Evolutionary conservation across 2,113 vertebrate species (phyloP).

Genomic region (Ranitomeya imitator): DNA sequence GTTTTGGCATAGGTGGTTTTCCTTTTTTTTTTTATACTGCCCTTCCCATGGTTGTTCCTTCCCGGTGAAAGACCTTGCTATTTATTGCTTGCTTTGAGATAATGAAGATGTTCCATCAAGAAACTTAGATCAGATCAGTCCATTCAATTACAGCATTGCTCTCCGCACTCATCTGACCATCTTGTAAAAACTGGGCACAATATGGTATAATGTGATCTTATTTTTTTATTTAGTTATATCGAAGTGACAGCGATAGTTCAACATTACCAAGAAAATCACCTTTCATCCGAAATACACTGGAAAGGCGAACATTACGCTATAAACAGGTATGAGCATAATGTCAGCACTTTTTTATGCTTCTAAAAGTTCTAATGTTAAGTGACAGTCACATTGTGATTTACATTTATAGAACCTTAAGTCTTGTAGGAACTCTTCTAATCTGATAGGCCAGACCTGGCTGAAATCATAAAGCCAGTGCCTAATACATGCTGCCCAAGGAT

Average conservation of each 20-base stretch:
- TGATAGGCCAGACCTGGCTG: not conserved
- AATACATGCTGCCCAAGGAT: too few relatives aligned
- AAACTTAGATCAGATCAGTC: not conserved
- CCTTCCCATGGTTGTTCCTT: too few relatives aligned
- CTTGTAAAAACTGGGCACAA: not conserved
- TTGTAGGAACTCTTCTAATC: not conserved
- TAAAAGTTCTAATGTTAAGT: not conserved
- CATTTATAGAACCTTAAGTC: not conserved
- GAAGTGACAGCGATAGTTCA: slow-evolving; percentile 98
- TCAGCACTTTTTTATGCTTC: not conserved
- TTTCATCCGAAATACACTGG: slow-evolving; percentile 93
- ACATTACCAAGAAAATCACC: slow-evolving; percentile 93
- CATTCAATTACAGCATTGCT: not conserved
- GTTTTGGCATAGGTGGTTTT: too few relatives aligned
- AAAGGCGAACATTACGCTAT: slow-evolving; percentile 89
- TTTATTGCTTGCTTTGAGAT: too few relatives aligned
- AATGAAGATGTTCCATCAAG: not conserved
- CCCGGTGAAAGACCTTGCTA: too few relatives aligned
- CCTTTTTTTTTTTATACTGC: too few relatives aligned
- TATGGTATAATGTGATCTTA: not conserved
- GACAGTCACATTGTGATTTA: not conserved
- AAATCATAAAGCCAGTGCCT: too few relatives aligned
- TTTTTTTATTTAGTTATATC: slow-evolving; percentile 82
- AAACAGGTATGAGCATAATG: slow-evolving; percentile 81
- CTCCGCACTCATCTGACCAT: not conserved